Evolutionary conservation across 92 coral and sea anemone species (phyloP).

Genomic region (Blastomussa wellsi): DNA sequence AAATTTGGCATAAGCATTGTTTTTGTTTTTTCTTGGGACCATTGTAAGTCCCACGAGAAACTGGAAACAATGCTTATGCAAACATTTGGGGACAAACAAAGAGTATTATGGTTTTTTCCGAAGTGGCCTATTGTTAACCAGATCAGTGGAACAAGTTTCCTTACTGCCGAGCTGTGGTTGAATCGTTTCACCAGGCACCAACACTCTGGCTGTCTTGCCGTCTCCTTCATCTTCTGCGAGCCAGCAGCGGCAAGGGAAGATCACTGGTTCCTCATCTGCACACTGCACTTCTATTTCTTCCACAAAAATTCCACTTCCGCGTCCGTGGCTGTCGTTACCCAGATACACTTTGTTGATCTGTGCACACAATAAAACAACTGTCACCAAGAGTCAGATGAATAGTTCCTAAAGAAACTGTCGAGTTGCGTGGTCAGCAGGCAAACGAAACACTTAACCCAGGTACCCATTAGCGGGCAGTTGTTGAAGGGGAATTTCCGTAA

Average conservation of each 20-base stretch:
- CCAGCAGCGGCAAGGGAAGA: constrained; percentile 86
- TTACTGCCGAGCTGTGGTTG: constrained; percentile 68
- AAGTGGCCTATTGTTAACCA: no score
- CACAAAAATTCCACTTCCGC: constrained; percentile 70
- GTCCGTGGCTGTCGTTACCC: constrained; percentile 77
- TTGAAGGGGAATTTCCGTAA: not conserved
- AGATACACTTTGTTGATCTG: constrained; percentile 59
- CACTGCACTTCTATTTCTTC: constrained; percentile 69
- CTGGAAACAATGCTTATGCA: no score
- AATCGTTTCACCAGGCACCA: constrained; percentile 73
- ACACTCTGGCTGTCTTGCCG: constrained; percentile 58
- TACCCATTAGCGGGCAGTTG: not conserved
- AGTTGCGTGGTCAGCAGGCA: not conserved
- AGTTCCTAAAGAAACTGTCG: not conserved
- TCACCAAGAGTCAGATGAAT: not conserved
- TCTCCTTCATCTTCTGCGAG: constrained; percentile 68
- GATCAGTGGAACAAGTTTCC: not conserved
- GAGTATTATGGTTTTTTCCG: no score
- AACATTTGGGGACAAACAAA: no score
- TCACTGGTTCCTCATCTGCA: constrained; percentile 57
- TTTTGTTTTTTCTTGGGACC: no score
- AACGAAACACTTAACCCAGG: not conserved
- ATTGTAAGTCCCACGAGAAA: no score
- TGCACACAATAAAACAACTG: not conserved
- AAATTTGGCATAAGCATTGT: no score